Base-by-base conservation (phyloP, 2,888 invertebrate species). In the Philaethria dido region DNA sequence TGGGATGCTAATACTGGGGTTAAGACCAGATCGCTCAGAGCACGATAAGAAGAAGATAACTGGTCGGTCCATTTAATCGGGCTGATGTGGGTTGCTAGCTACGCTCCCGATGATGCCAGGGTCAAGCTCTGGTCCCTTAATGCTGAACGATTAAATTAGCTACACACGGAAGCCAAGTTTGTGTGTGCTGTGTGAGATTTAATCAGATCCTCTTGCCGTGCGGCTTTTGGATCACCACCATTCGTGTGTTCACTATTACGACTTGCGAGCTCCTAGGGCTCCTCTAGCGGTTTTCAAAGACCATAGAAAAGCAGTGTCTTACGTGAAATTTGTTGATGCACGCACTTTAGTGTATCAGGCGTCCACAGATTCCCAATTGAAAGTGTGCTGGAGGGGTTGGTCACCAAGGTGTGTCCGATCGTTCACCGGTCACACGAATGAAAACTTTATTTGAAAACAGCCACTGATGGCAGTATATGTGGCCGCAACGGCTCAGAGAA, bases 141-240 rank as follows among this genome's bases (percentile, higher is more conserved):
- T 85, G 94, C 95, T 45, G 97, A 98, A 77, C 95, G 97, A 75
- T 86, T 87, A 0, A 95, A n/a, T n/a, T 98, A 14, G 96, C 97
- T 11, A 97, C 97, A 6, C 89, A n/a, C 99, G 16, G 98, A 98
- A 87, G 98, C 98, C 0, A 97, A 97, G 86, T 98, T 98, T 69
- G 98, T 88, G 98, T 99, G 61, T 99, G 98, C 87, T 98, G 98
- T 88, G 98, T 99, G 16, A 96, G 98, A 83, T 91, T 91, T 83
- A 89, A 89, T 80, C 91, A 81, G 83, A 70, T 97, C 96, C 72
- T 95, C 97, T 0, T 97, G 96, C 83, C 97, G 98, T 83, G 93
- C 99, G 69, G 98, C 98, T 1, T 98, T 98, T 89, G 98, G 98
- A 39, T 98, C 98, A n/a, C 98, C 99, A 99, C 91, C 98, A 98